phyloP scores from a whole-genome alignment of 1,140 invertebrate species.

The Drosophila guanche region DNA sequence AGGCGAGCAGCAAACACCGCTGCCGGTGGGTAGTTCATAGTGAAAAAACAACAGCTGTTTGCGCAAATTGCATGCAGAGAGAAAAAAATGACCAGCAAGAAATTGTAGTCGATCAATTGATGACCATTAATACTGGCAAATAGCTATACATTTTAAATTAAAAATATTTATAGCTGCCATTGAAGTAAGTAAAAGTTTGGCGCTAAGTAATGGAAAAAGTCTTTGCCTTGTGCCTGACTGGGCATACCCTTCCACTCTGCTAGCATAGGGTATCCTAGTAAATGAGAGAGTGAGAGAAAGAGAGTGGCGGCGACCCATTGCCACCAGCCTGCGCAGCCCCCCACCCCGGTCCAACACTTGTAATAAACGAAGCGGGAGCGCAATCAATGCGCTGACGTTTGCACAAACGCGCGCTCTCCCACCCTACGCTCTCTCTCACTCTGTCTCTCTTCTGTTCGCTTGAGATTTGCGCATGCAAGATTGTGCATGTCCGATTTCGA shows the following conservation, averaged over 20 bases:
- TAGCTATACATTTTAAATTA: too few relatives aligned
- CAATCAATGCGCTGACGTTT: conserved; percentile 20
- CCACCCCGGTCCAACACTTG: background rate
- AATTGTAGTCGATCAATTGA: background rate
- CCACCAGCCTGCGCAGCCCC: conserved; percentile 1
- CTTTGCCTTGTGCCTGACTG: too few relatives aligned
- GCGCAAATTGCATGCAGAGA: conserved; percentile 19
- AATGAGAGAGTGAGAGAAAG: background rate
- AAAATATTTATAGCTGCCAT: too few relatives aligned
- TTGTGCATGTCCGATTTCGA: conserved; percentile 25
- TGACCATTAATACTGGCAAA: too few relatives aligned
- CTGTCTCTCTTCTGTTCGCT: conserved; percentile 9
- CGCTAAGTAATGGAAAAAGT: too few relatives aligned
- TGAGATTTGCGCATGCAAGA: conserved; percentile 59
- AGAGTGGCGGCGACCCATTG: background rate
- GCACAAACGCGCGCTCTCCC: conserved; percentile 21
- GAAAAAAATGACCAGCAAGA: conserved; percentile 14
- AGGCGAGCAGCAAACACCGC: too few relatives aligned
- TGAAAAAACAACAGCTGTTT: conserved; percentile 23
- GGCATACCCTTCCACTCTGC: too few relatives aligned
- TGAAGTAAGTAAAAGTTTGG: too few relatives aligned
- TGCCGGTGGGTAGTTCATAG: too few relatives aligned
- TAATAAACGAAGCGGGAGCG: conserved; percentile 7
- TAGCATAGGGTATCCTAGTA: too few relatives aligned
- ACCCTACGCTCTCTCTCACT: background rate